These are phyloP conservation scores for Geotria australis DNA, from an alignment of 2,797 vertebrate species.

Conservation along the genomic window DNA sequence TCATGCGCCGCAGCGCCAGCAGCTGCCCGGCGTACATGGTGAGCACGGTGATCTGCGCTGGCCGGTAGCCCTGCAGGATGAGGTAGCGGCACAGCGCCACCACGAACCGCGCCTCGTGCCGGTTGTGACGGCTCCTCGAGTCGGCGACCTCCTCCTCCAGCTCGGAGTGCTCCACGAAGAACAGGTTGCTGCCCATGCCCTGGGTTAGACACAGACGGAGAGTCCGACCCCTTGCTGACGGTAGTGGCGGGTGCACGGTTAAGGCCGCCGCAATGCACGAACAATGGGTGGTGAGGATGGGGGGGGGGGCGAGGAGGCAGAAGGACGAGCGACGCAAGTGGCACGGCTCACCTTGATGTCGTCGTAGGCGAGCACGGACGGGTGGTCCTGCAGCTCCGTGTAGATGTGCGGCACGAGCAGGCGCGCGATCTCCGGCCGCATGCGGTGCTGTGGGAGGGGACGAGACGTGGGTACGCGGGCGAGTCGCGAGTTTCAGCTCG, in stretches of 20 bases:
- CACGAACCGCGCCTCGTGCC: conserved; percentile 43
- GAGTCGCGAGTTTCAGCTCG: no score
- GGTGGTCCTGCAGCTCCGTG: conserved; percentile 41
- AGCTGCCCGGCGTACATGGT: conserved; percentile 71
- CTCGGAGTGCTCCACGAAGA: conserved; percentile 45
- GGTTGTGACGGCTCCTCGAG: conserved; percentile 53
- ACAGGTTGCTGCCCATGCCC: conserved; percentile 43
- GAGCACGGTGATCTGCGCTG: conserved; percentile 70
- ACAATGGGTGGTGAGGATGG: not conserved
- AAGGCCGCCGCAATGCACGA: no score
- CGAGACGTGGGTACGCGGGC: no score
- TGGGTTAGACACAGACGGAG: conserved; percentile 5
- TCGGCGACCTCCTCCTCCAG: conserved; percentile 39
- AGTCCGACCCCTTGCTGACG: no score
- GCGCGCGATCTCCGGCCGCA: conserved; percentile 60
- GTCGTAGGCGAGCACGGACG: conserved; percentile 48
- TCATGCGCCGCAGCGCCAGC: conserved; percentile 33
- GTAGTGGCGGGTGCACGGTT: no score
- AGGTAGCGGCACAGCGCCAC: conserved; percentile 51
- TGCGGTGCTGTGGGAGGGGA: conserved; percentile 33
- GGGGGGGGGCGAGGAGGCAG: not conserved
- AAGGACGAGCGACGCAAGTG: not conserved
- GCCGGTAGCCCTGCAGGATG: conserved; percentile 40
- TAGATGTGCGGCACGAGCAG: conserved; percentile 71
- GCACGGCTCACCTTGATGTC: conserved; percentile 36